These are phyloP conservation scores for Schizaphis graminum DNA, from an alignment of 2,888 invertebrate species.

Conservation along the genomic window DNA sequence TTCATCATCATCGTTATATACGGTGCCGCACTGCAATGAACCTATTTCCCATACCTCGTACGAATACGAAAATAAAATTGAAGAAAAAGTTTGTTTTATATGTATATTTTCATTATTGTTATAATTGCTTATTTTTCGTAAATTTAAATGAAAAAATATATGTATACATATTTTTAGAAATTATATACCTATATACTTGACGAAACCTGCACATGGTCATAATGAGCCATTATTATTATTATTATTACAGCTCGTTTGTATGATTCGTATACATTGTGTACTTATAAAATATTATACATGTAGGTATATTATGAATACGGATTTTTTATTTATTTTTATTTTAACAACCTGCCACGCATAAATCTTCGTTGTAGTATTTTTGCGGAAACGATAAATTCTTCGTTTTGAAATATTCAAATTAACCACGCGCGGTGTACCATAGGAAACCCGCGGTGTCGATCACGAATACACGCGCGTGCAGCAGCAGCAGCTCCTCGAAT, in stretches of 20 bases:
- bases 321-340: slow-evolving; percentile 35
- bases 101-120: not conserved
- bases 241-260: slow-evolving; percentile 1
- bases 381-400: slow-evolving; percentile 62
- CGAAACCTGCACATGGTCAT: not conserved
- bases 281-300: not conserved
- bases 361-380: slow-evolving; percentile 49
- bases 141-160: not conserved
- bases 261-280: not conserved
- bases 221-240: not conserved
- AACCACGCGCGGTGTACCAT: not conserved
- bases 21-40: not conserved
- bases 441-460: slow-evolving; percentile 54
- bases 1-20: slow-evolving; percentile 46
- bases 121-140: not conserved
- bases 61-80: slow-evolving; percentile 26
- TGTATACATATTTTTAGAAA: not conserved
- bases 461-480: slow-evolving; percentile 33
- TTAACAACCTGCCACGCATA: slow-evolving; percentile 56
- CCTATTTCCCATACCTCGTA: not conserved
- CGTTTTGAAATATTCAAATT: slow-evolving; percentile 61
- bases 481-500: not conserved
- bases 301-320: not conserved
- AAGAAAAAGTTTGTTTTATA: not conserved
- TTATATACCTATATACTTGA: not conserved